Evolutionary conservation across 2,888 invertebrate genomes (phyloP).

Genomic region (Spisula solida): DNA sequence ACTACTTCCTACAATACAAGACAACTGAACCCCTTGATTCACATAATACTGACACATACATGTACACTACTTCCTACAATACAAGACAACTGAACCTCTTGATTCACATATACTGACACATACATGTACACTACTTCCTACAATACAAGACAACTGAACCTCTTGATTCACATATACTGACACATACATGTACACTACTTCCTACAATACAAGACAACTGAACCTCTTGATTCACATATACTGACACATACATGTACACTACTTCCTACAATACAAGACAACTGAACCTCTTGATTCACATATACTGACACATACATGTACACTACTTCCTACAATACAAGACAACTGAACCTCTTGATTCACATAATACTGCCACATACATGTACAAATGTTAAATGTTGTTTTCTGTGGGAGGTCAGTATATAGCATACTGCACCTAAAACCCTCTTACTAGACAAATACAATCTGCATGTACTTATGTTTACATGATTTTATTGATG

Average conservation of each 20-base stretch:
- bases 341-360: not conserved
- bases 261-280: conserved; percentile 60
- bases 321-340: conserved; percentile 65
- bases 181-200: conserved; percentile 43
- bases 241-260: not conserved
- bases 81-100: not conserved
- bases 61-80: conserved; percentile 66
- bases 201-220: conserved; percentile 49
- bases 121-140: conserved; percentile 67
- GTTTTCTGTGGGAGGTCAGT: no score
- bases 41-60: no score
- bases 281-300: not conserved
- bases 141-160: not conserved
- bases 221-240: no score
- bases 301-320: no score
- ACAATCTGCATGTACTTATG: no score
- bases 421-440: no score
- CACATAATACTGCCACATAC: no score
- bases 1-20: conserved; percentile 64
- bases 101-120: no score
- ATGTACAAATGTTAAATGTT: no score
- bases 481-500: no score
- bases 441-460: no score
- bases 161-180: no score
- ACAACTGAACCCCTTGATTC: not conserved